Percentiles rank a stretch among this genome's conserved stretches.
These are phyloP conservation scores for Hermaeophaga mercurialis DNA, from an alignment of 2,888 invertebrate genomes.

Conservation along the genomic window DNA sequence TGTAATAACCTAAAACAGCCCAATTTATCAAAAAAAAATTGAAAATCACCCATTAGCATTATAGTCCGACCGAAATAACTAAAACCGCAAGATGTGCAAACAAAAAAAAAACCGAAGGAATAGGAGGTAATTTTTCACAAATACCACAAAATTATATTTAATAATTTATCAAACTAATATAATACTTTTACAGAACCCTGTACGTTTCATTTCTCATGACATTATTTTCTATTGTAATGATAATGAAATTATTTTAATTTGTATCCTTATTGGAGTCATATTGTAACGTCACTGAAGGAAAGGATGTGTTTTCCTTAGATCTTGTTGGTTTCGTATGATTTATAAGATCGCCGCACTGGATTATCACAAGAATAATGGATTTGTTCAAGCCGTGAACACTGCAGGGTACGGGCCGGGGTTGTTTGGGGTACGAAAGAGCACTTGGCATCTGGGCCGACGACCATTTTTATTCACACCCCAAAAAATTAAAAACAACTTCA, in stretches of 20 bases:
- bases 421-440: not conserved
- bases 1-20: no score
- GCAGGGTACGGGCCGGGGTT: not conserved
- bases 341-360: conserved; percentile 18
- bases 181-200: no score
- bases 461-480: conserved; percentile 7
- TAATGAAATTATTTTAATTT: not conserved
- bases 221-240: no score
- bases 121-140: no score
- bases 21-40: no score
- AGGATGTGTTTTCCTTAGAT: conserved; percentile 1
- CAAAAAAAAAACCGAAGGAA: no score
- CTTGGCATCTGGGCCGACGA: conserved; percentile 4
- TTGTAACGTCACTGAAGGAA: not conserved
- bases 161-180: no score
- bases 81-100: no score
- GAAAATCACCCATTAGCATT: no score
- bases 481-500: conserved; percentile 10
- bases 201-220: no score
- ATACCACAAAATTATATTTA: no score
- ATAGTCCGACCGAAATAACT: no score
- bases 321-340: conserved; percentile 7
- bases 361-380: conserved; percentile 18
- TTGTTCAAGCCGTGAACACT: conserved; percentile 10
- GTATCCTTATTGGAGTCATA: not conserved